Conservation (phyloP, 2,797 vertebrate species). For the Urocyon cinereoargenteus region DNA sequence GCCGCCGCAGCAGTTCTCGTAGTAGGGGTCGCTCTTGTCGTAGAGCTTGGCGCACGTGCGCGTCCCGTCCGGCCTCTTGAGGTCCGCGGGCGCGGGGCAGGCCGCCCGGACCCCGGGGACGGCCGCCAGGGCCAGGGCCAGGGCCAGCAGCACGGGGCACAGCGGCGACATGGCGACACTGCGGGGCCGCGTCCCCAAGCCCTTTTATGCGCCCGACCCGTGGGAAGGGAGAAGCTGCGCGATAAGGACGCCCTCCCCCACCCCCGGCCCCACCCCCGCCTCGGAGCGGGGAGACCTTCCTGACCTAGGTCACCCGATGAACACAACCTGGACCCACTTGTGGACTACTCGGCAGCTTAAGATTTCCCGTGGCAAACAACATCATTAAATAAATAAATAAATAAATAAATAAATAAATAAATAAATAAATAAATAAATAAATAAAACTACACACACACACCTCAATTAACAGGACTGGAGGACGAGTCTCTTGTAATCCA, state of each 20-base stretch:
- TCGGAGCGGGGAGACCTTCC: background rate
- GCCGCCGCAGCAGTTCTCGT: conserved; percentile 87
- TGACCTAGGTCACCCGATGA: fast-evolving
- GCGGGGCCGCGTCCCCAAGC: fast-evolving
- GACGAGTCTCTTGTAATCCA: background rate
- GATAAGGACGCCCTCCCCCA: conserved; percentile 1
- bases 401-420: background rate
- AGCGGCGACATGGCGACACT: conserved; percentile 32
- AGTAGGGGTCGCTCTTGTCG: conserved; percentile 87
- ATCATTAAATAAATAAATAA: background rate
- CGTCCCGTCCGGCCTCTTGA: conserved; percentile 67
- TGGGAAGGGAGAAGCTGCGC: conserved; percentile 74
- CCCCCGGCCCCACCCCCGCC: background rate
- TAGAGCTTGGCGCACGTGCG: conserved; percentile 87
- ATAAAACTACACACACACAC: too few species aligned
- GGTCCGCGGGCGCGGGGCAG: conserved; percentile 79
- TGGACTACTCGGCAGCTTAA: background rate
- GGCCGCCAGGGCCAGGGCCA: background rate
- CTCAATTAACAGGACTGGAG: background rate
- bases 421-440: too few species aligned
- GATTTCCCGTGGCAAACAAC: background rate
- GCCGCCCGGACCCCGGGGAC: conserved; percentile 65
- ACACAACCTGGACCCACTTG: background rate
- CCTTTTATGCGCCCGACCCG: conserved; percentile 13
- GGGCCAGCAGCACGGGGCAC: background rate